Evolutionary conservation across 2,113 vertebrate genomes (phyloP).

Genomic region (Salvelinus alpinus): DNA sequence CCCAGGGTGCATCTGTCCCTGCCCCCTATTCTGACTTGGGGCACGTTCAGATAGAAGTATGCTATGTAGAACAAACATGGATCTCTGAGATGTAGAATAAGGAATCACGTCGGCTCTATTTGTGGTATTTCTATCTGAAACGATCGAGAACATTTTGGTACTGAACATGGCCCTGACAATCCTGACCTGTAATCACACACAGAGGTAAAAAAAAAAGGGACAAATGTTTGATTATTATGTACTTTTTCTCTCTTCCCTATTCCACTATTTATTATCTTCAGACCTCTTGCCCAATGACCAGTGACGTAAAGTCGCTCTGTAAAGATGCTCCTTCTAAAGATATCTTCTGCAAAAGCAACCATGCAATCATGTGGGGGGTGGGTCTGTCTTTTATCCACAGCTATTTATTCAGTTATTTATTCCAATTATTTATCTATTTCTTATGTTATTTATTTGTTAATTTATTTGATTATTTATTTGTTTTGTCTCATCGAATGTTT

Average conservation of each 20-base stretch:
- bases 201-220: constrained; percentile 5
- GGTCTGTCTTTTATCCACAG: constrained; percentile 31
- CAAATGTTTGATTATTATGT: constrained; percentile 41
- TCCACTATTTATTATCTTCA: constrained; percentile 15
- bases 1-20: background rate
- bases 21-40: background rate
- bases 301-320: constrained; percentile 18
- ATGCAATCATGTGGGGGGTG: constrained; percentile 44
- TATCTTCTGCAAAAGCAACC: constrained; percentile 62
- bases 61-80: no score
- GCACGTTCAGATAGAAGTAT: no score
- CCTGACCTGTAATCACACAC: constrained; percentile 8
- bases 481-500: constrained; percentile 32
- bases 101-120: no score
- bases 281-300: constrained; percentile 19
- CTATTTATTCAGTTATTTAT: constrained; percentile 62
- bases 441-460: constrained; percentile 35
- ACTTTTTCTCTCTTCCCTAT: constrained; percentile 49
- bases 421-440: constrained; percentile 35
- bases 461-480: constrained; percentile 49
- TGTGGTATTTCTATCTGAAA: no score
- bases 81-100: no score
- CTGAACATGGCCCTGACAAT: no score
- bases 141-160: no score
- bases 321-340: background rate